A percentile compares a stretch with the other conserved stretches of the same genome.
Conservation (phyloP, 2,113 vertebrate species). For the Myotis brandtii region DNA sequence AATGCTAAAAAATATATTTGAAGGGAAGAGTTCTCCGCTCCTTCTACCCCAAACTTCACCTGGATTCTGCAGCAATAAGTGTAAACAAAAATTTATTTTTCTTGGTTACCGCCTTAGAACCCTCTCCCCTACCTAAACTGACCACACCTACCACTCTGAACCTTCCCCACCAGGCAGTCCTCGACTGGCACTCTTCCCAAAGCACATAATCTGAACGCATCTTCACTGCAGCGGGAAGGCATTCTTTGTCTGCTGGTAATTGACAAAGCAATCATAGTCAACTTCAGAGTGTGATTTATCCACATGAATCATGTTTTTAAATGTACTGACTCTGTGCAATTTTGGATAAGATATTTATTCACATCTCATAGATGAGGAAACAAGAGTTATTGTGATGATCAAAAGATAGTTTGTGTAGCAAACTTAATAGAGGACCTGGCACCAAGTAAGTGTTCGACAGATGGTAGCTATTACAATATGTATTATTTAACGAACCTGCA, state of each 20-base stretch:
- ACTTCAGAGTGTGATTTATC: background rate
- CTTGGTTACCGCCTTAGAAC: background rate
- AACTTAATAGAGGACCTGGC: background rate
- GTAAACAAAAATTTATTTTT: background rate
- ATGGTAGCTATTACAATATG: background rate
- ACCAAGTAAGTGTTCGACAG: constrained; percentile 35
- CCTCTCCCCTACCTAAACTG: too few relatives aligned
- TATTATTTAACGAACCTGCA: constrained; percentile 30
- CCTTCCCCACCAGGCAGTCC: background rate
- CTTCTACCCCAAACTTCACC: background rate
- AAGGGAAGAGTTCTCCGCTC: background rate
- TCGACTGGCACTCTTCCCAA: background rate
- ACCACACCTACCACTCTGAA: background rate
- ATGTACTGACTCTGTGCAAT: background rate
- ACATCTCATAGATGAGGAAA: background rate
- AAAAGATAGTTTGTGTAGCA: background rate
- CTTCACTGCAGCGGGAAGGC: background rate
- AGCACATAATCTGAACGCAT: background rate
- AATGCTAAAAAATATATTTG: constrained; percentile 18
- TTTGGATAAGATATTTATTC: constrained; percentile 6
- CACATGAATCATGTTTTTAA: background rate
- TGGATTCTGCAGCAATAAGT: background rate
- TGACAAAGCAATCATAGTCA: background rate
- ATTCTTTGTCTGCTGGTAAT: background rate
- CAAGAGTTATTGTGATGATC: background rate